Conservation (phyloP, 2,113 vertebrate genomes). For the Suncus etruscus region DNA sequence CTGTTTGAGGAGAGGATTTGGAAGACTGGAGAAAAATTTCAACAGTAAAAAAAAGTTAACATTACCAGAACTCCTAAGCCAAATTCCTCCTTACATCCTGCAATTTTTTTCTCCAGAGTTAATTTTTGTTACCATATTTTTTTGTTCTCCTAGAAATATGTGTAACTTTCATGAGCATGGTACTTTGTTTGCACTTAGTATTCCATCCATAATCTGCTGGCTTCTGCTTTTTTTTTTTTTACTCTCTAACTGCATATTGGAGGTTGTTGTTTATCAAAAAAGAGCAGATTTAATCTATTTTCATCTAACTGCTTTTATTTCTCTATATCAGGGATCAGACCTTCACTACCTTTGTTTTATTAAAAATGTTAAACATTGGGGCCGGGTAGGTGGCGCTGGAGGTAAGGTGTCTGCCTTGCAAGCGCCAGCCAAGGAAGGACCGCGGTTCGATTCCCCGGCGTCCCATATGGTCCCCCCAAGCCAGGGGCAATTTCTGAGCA, state of each 20-base stretch:
- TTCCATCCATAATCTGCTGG: neutral
- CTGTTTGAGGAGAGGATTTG: too few relatives aligned
- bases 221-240: neutral
- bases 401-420: too few relatives aligned
- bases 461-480: too few relatives aligned
- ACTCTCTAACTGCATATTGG: neutral
- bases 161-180: neutral
- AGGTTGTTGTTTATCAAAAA: slow-evolving; percentile 41
- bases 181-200: neutral
- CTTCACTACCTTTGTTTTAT: too few relatives aligned
- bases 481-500: too few relatives aligned
- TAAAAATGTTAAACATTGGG: slow-evolving; percentile 2
- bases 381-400: too few relatives aligned
- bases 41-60: neutral
- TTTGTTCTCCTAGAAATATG: slow-evolving; percentile 39
- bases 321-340: too few relatives aligned
- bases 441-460: too few relatives aligned
- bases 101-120: neutral
- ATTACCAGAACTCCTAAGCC: neutral
- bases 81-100: neutral
- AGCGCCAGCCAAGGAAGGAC: too few relatives aligned
- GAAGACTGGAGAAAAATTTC: neutral
- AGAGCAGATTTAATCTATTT: neutral
- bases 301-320: neutral
- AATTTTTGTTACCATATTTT: neutral